These are phyloP conservation scores for Pecten maximus DNA, from an alignment of 2,888 invertebrate genomes.

Conservation along the genomic window DNA sequence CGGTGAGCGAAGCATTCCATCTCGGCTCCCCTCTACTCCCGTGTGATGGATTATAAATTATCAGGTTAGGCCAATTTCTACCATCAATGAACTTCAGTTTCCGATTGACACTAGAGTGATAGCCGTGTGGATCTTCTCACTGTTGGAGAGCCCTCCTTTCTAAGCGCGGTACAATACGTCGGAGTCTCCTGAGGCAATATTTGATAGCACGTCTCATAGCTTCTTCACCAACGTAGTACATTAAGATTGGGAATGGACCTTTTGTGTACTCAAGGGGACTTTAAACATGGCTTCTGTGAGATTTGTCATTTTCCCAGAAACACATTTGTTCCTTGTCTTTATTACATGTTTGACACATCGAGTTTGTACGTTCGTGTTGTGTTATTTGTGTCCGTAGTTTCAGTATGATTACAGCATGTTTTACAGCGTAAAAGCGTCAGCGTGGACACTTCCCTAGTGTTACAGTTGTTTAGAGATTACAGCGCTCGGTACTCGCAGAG, in stretches of 20 bases:
- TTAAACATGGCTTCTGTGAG: not conserved
- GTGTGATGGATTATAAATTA: conserved; percentile 5
- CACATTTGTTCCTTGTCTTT: not conserved
- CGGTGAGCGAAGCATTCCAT: not conserved
- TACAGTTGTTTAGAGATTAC: not conserved
- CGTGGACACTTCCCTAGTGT: not conserved
- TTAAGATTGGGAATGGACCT: not conserved
- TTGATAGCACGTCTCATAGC: not conserved
- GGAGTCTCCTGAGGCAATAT: not conserved
- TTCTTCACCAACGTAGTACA: not conserved
- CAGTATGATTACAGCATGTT: not conserved
- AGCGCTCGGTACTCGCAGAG: not conserved
- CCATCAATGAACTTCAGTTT: not conserved
- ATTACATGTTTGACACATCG: conserved; percentile 26
- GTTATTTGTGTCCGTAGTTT: not conserved
- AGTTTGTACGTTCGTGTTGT: not conserved
- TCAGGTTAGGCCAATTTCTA: conserved; percentile 28
- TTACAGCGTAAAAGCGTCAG: not conserved
- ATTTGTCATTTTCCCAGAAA: conserved; percentile 18
- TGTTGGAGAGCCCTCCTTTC: not conserved
- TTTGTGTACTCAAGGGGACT: not conserved
- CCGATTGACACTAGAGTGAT: not conserved
- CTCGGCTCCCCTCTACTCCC: not conserved
- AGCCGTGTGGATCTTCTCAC: not conserved
- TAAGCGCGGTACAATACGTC: not conserved